Conservation (phyloP, 2,797 vertebrate species). For the Betta splendens region DNA sequence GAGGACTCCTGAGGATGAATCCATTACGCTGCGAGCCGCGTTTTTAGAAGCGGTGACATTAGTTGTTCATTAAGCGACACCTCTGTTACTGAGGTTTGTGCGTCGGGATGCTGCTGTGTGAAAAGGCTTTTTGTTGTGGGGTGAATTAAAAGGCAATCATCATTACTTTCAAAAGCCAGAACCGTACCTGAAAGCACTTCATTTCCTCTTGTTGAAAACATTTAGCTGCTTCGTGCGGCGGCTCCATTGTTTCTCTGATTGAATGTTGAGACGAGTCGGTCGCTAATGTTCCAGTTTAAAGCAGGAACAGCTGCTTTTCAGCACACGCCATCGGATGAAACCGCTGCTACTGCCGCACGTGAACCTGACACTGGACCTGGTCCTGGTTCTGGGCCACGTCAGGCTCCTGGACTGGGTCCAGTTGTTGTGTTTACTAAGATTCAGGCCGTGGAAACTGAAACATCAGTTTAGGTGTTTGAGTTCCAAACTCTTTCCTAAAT, state of each 20-base stretch:
- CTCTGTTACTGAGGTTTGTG: conserved; percentile 20
- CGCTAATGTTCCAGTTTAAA: no score
- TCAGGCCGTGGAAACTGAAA: no score
- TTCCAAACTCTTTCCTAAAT: no score
- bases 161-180: conserved; percentile 25
- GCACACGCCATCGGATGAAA: no score
- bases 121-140: conserved; percentile 17
- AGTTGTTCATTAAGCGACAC: conserved; percentile 29
- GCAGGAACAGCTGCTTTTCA: no score
- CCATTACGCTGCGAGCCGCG: conserved; percentile 11
- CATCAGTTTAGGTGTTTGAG: no score
- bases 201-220: conserved; percentile 5
- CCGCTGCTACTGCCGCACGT: no score
- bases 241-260: neutral
- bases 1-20: conserved; percentile 35
- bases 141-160: conserved; percentile 30
- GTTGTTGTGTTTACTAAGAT: no score
- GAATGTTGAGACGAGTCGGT: no score
- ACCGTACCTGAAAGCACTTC: conserved; percentile 13
- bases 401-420: no score
- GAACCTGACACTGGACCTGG: no score
- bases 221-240: neutral
- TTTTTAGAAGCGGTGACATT: conserved; percentile 33
- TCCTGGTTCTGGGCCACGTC: no score
- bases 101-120: neutral